These are phyloP conservation scores for Brenthis daphne DNA, from an alignment of 2,888 invertebrate genomes.

Conservation along the genomic window DNA sequence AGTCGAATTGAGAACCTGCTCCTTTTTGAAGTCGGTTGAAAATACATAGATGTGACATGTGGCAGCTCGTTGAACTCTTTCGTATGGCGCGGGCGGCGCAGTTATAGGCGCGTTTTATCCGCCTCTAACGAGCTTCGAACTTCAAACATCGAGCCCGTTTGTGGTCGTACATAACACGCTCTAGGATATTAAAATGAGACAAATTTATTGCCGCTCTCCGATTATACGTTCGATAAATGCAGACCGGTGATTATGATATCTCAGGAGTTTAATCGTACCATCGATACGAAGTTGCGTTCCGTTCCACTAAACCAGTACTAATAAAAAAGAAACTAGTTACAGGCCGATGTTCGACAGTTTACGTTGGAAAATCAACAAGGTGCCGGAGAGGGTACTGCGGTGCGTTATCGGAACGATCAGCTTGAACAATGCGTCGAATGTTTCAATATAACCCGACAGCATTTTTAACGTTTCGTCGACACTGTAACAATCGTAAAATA, in stretches of 20 bases:
- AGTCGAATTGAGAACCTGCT: too few species aligned
- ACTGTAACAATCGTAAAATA: constrained; percentile 81
- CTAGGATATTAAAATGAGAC: constrained; percentile 79
- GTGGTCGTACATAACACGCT: constrained; percentile 70
- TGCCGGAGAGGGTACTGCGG: constrained; percentile 67
- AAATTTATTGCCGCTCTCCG: constrained; percentile 78
- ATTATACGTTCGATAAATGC: constrained; percentile 80
- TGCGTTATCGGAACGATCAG: constrained; percentile 77
- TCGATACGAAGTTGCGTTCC: constrained; percentile 77
- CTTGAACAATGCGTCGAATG: constrained; percentile 78
- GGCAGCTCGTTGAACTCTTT: constrained; percentile 72
- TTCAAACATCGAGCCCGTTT: constrained; percentile 61
- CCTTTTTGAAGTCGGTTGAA: too few species aligned
- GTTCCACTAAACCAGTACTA: constrained; percentile 79
- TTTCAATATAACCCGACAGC: constrained; percentile 80
- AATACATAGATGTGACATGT: constrained; percentile 19
- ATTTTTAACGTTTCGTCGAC: constrained; percentile 81
- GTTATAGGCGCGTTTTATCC: constrained; percentile 47
- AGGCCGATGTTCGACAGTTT: constrained; percentile 73
- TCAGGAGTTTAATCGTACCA: constrained; percentile 74
- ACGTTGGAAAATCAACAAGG: constrained; percentile 79
- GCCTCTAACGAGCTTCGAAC: constrained; percentile 58
- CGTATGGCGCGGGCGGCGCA: constrained; percentile 51
- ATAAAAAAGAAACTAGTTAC: constrained; percentile 81
- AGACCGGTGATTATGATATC: constrained; percentile 82